phyloP scores from a whole-genome alignment of 2,888 invertebrate genomes.

The Hirtodrosophila duncani region DNA sequence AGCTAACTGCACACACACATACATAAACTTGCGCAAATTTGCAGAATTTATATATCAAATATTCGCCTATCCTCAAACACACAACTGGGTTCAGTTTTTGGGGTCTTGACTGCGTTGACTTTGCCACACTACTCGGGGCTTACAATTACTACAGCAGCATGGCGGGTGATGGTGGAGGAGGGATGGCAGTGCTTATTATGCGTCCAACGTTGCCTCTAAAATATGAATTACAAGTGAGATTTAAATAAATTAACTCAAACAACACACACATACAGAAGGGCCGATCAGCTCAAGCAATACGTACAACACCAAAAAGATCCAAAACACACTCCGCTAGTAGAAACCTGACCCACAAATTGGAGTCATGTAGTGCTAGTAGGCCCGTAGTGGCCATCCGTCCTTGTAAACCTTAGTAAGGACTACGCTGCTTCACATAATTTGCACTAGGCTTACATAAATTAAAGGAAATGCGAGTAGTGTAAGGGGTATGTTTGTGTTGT shows the following conservation, averaged over 20 bases:
- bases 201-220: conserved; percentile 46
- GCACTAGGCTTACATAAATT: conserved; percentile 21
- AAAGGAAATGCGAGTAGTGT: conserved; percentile 6
- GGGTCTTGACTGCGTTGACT: conserved; percentile 9
- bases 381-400: neutral
- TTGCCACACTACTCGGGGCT: conserved; percentile 10
- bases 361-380: conserved; percentile 8
- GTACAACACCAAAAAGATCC: conserved; percentile 5
- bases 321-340: conserved; percentile 9
- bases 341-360: conserved; percentile 18
- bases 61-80: conserved; percentile 18
- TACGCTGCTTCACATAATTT: conserved; percentile 15
- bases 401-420: conserved; percentile 4
- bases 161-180: neutral
- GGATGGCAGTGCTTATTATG: conserved; percentile 54
- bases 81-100: conserved; percentile 7
- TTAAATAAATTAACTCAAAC: conserved; percentile 66
- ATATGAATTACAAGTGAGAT: conserved; percentile 68
- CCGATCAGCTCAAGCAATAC: conserved; percentile 10
- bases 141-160: conserved; percentile 1
- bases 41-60: conserved; percentile 61
- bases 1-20: conserved; percentile 24
- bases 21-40: conserved; percentile 43
- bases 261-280: conserved; percentile 34
- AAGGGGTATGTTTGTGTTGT: conserved; percentile 4